Percentiles rank a stretch among this genome's conserved stretches.
Evolutionary conservation across 2,797 vertebrate species (phyloP).

Genomic region (Sarcophilus harrisii): DNA sequence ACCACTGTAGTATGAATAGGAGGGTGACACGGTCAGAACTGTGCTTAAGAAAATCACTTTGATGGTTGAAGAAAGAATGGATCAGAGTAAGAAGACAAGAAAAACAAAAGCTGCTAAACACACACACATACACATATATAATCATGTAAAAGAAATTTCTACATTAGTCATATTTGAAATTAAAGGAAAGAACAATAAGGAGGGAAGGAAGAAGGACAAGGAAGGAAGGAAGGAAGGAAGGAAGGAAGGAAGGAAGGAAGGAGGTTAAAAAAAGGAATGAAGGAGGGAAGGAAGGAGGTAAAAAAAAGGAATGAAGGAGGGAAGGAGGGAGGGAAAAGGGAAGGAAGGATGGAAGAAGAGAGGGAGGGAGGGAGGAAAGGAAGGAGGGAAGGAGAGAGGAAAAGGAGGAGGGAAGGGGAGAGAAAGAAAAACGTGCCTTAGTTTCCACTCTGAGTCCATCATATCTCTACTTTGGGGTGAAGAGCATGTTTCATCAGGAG

Average conservation of each 20-base stretch:
- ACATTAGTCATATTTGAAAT: not conserved
- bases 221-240: no score
- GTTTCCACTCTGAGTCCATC: not conserved
- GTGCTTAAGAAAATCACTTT: not conserved
- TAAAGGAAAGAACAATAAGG: no score
- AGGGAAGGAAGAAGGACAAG: not conserved
- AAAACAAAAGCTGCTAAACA: not conserved
- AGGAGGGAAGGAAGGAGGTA: not conserved
- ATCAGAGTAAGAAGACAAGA: not conserved
- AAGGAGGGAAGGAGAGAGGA: no score
- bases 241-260: not conserved
- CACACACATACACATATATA: not conserved
- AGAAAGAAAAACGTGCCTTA: not conserved
- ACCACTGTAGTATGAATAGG: not conserved
- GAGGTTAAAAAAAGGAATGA: no score
- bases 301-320: accelerated
- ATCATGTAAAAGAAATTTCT: not conserved
- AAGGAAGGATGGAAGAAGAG: no score
- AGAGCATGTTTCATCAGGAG: not conserved
- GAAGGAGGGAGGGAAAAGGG: no score
- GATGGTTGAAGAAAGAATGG: not conserved
- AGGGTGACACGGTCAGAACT: not conserved
- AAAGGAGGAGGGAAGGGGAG: no score
- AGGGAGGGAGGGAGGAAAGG: no score
- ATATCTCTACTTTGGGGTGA: not conserved